Conservation (phyloP, 2,888 invertebrate genomes). For the Tubulanus polymorphus region DNA sequence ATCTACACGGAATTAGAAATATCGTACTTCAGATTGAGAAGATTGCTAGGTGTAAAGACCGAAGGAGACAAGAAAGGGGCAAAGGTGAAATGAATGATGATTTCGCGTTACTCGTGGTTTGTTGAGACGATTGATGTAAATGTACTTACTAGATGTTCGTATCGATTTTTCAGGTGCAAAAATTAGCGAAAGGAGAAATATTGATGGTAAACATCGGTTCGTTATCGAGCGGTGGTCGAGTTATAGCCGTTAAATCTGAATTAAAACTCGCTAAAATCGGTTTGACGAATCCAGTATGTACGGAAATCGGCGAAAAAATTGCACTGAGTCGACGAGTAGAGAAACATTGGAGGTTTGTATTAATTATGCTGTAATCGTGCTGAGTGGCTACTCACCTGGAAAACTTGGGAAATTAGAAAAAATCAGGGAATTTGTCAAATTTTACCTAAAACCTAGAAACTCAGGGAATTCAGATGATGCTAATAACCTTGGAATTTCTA, state of each 20-base stretch:
- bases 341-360: constrained; percentile 91
- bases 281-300: constrained; percentile 96
- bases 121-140: too few relatives aligned
- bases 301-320: constrained; percentile 97
- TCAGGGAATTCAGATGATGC: too few relatives aligned
- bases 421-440: too few relatives aligned
- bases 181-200: constrained; percentile 83
- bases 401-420: too few relatives aligned
- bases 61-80: constrained; percentile 99
- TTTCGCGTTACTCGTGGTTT: too few relatives aligned
- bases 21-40: constrained; percentile 91
- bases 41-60: constrained; percentile 93
- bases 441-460: too few relatives aligned
- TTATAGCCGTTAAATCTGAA: constrained; percentile 90
- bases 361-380: background rate
- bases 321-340: constrained; percentile 98
- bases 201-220: constrained; percentile 98
- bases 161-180: constrained; percentile 77
- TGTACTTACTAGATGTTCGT: too few relatives aligned
- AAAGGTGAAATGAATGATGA: too few relatives aligned
- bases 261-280: constrained; percentile 83
- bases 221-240: constrained; percentile 93
- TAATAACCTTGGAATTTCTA: too few relatives aligned
- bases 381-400: too few relatives aligned
- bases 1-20: constrained; percentile 98